A percentile compares a stretch with the other conserved stretches of the same genome.
Evolutionary conservation across 2,113 vertebrate genomes (phyloP).

Genomic region (Helogale parvula): DNA sequence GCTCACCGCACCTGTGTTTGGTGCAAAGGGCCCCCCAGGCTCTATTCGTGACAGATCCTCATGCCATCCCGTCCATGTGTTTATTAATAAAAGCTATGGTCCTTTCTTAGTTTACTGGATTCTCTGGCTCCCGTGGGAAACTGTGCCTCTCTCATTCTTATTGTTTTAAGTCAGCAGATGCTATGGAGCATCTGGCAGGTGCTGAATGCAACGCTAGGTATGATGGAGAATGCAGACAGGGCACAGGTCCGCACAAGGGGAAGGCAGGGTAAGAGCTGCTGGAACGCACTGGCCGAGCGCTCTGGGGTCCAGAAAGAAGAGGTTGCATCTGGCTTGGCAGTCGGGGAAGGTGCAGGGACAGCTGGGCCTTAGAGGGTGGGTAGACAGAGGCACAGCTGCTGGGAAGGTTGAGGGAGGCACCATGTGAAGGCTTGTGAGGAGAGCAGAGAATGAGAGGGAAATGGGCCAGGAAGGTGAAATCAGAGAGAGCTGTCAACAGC

Average conservation of each 20-base stretch:
- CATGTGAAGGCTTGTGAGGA: neutral
- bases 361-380: neutral
- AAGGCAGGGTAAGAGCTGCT: neutral
- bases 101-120: neutral
- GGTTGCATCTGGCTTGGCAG: rapidly evolving
- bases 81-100: neutral
- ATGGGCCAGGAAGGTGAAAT: neutral
- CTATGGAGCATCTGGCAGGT: neutral
- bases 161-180: neutral
- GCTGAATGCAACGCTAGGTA: no score
- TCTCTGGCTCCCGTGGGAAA: neutral
- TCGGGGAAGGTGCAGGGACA: neutral
- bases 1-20: neutral
- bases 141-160: rapidly evolving
- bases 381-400: neutral
- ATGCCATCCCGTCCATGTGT: neutral
- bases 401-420: neutral
- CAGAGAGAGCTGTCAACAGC: neutral
- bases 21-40: neutral
- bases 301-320: neutral
- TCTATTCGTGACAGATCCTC: neutral
- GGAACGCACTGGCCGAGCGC: neutral
- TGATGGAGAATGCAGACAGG: neutral
- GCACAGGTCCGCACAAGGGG: neutral
- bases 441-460: neutral